Base-by-base conservation (phyloP, 2,888 invertebrate species). In the Ophonus ardosiacus region DNA sequence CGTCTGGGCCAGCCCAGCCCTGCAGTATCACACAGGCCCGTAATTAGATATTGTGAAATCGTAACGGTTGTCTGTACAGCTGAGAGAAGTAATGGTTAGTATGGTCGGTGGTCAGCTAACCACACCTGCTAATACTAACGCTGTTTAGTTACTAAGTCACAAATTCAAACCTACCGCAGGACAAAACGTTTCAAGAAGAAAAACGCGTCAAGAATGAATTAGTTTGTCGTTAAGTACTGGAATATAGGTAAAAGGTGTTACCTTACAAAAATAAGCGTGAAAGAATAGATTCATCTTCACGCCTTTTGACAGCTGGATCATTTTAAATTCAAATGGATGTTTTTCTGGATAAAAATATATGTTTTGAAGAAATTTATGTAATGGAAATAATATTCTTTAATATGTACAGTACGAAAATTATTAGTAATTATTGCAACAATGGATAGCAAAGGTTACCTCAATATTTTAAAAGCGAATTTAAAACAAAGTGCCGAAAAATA, bases 131-230 rank as follows among this genome's bases (percentile, higher is more conserved):
- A 51, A 13, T 51, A 4, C 43, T 51, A 51, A 13, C 43, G 43
- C 59, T 59, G 59, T 59, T 59, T 59, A 59, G 18, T 59, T 13
- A 59, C 59, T 17, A 59, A 59, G 59, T 17, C 59, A 59, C 59
- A 59, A 59, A 59, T 17, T 17, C 59, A 59, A 59, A 59, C 15
- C 15, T 17, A 59, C 18, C 59, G 59, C 59, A 13, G 59, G 59
- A 59, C 56, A 56, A 56, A 15, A 59, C 18, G 59, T 59, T 59
- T 15, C 7, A 15, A 15, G 59, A 56, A 56, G 4, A 31, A 31
- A 31, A 31, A 31, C 31, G 31, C 31, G 1, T 31, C 31, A 31
- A 31, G 43, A 51, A 51, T 51, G 43, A 51, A 51, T 51, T 51
- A 51, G 43, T 51, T 31, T 51, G 43, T 51, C 43, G 43, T 51